Base-by-base conservation (phyloP, 1,140 invertebrate genomes). In the Gryllus bimaculatus region DNA sequence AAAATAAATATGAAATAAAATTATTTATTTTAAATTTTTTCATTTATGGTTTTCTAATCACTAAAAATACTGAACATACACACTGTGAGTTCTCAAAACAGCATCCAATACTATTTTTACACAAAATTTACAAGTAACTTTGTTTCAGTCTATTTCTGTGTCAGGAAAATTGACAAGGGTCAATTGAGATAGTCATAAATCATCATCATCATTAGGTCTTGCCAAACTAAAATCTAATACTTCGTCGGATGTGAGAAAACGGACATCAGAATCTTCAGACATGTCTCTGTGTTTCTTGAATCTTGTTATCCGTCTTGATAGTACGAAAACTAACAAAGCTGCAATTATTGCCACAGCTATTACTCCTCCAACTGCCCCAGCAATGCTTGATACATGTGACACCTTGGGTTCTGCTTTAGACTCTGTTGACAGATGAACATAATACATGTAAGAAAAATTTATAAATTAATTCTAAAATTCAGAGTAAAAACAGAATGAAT, bases 181-280 rank as follows among this genome's bases (percentile, higher is more conserved):
- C 26, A 39, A 39, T 39, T 39, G 26, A 39, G 26, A 39, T 39
- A 39, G 26, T 39, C 26, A 39, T 66, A 66, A 66, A 74, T 74
- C 73, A 10, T 54, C 21, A 10, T n/a, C 20, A 47, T 78, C 73
- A 18, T 80, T 83, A 18, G 87, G 86, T 78, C 84, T 85, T 4
- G 87, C 86, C 13, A 89, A 78, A 81, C 84, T 87, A 81, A 90
- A 89, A 81, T 90, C 88, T 7, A 90, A 82, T 8, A 87, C 83
- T 81, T 90, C 89, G 77, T 89, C 88, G 3, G 86, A 86, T 1
- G 89, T 89, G 13, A 90, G 83, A 82, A 88, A 90, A 78, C 88
- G 83, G 0, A 90, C 89, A 79, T 90, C 89, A 79, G 88, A 89
- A 75, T 88, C 87, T n/a, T 87, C 87, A 8, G 83, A 82, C 75